These are phyloP conservation scores for Drosophila lacteicornis DNA, from an alignment of 1,140 invertebrate species.

Conservation along the genomic window DNA sequence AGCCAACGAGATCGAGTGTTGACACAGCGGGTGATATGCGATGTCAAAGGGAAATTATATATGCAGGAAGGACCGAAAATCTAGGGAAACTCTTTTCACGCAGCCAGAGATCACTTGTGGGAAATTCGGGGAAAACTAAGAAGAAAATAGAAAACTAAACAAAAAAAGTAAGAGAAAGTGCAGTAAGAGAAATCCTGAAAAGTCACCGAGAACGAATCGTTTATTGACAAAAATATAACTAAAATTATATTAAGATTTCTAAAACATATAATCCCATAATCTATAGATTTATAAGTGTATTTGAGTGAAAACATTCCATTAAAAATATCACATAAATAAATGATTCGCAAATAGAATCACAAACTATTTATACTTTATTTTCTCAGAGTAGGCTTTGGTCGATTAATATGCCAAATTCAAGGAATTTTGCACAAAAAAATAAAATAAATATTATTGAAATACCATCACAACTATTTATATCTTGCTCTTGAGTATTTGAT, in stretches of 20 bases:
- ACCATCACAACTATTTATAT: conserved; percentile 12
- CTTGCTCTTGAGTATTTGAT: not conserved
- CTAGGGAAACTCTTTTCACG: conserved; percentile 3
- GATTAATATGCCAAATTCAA: not conserved
- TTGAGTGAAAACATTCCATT: not conserved
- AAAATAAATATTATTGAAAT: conserved; percentile 9
- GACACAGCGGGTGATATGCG: conserved; percentile 15
- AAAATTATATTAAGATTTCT: no score
- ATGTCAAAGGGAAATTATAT: not conserved
- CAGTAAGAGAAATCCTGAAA: no score
- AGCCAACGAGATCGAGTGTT: conserved; percentile 15
- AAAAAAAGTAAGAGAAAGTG: no score
- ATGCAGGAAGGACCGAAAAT: not conserved
- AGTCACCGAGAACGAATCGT: no score
- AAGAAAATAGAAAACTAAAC: no score
- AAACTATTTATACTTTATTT: conserved; percentile 2
- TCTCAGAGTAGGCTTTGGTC: not conserved
- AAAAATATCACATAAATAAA: not conserved
- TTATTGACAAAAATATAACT: not conserved
- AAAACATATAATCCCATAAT: not conserved
- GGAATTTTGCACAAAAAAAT: conserved; percentile 9
- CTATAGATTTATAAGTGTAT: not conserved
- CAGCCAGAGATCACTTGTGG: not conserved
- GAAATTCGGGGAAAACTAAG: not conserved
- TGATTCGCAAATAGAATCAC: not conserved